Evolutionary conservation across 2,888 invertebrate species (phyloP).

Genomic region (Sarcophaga caerulescens): DNA sequence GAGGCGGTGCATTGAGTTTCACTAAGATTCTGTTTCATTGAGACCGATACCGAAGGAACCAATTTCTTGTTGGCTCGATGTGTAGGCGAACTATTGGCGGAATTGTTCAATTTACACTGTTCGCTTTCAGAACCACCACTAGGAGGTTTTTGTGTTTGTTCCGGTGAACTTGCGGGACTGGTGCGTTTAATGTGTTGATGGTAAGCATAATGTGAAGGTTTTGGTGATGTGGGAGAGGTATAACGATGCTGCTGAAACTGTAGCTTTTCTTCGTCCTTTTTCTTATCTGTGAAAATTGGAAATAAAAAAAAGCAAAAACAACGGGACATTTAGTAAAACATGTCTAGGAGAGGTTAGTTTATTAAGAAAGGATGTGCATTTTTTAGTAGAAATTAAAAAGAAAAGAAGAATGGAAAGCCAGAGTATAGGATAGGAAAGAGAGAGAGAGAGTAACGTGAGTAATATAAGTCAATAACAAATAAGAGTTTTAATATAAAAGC

Average conservation of each 20-base stretch:
- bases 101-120: constrained; percentile 49
- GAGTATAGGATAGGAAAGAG: neutral
- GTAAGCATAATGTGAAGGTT: constrained; percentile 53
- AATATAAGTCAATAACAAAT: too few relatives aligned
- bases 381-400: neutral
- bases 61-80: constrained; percentile 69
- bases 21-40: constrained; percentile 79
- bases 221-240: constrained; percentile 74
- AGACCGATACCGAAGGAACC: constrained; percentile 76
- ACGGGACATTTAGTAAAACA: constrained; percentile 20
- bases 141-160: constrained; percentile 48
- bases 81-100: constrained; percentile 51
- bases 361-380: neutral
- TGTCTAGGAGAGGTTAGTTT: constrained; percentile 8
- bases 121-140: constrained; percentile 60
- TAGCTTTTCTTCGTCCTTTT: constrained; percentile 76
- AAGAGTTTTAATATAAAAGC: too few relatives aligned
- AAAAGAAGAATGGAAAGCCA: neutral
- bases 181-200: constrained; percentile 57
- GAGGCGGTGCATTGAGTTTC: constrained; percentile 77
- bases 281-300: constrained; percentile 74
- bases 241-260: constrained; percentile 72
- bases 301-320: constrained; percentile 45
- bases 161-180: constrained; percentile 58
- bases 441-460: neutral